Base-by-base conservation (phyloP, 2,113 vertebrate species). In the Perca fluviatilis region DNA sequence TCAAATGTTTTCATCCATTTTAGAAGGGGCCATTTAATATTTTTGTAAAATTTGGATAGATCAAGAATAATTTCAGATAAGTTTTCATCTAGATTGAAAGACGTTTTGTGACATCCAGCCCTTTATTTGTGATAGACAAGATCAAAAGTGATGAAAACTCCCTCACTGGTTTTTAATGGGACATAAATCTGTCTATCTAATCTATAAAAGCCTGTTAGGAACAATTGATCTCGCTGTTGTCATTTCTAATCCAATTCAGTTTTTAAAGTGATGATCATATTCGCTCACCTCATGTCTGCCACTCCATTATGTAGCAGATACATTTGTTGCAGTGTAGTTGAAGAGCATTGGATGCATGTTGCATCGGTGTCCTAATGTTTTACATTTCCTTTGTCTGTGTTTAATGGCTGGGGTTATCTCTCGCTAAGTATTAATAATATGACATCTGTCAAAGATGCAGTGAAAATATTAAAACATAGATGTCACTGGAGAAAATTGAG, bases 391-490 rank as follows among this genome's bases (percentile, higher is more conserved):
- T 69, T 23, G 1, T 72, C n/a, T 54, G 49, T 72, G 3, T 63
- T 72, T 68, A 30, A 79, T 62, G 72, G 54, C 27, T 27, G 36
- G n/a, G 36, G n/a, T 85, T 71, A 47, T 47, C 43, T 18, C 67
- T 46, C 25, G 13, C 43, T 13, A 81, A 68, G 77, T 64, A 73
- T 56, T 40, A 66, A 67, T 40, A 4, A 63, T 25, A 9, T 73
- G 74, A 21, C 43, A 63, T 14, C 53, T 50, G 3, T 58, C 40
- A 54, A 46, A 50, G 66, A 71, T 6, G 3, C 66, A 57, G 7
- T 70, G 33, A 68, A 54, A 19, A 27, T 56, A 30, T 80, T 77
- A 61, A 82, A 68, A 76, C 25, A 36, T 15, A 15, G 25, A 74
- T 56, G 11, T 68, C 51, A 16, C 43, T 49, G 14, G 57, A 10